Percentiles rank a stretch among this genome's conserved stretches.
Conservation (phyloP, 2,113 vertebrate species). For the Melanerpes formicivorus region DNA sequence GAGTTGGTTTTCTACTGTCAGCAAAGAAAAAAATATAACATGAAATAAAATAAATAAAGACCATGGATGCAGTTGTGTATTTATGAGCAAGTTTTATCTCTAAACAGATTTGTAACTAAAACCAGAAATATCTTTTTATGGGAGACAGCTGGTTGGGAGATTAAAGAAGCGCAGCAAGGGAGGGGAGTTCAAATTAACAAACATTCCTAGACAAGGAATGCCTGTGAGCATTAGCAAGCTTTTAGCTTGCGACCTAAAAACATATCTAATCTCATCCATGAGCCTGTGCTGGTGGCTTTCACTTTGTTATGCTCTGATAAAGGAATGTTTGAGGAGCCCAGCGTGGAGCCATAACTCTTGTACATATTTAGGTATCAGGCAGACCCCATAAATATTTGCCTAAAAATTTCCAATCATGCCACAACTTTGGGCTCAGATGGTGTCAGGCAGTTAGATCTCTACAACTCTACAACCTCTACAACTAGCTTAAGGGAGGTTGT, state of each 20-base stretch:
- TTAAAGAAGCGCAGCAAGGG: constrained; percentile 78
- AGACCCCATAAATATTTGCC: constrained; percentile 30
- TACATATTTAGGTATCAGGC: constrained; percentile 4
- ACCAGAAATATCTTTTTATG: constrained; percentile 86
- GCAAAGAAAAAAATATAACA: constrained; percentile 32
- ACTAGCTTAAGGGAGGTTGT: too few species aligned
- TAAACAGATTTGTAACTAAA: constrained; percentile 88
- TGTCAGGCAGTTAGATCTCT: background rate
- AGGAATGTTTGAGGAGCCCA: constrained; percentile 46
- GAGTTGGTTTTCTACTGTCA: constrained; percentile 73
- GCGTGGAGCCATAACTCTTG: constrained; percentile 1
- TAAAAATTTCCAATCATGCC: constrained; percentile 21
- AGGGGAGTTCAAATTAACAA: constrained; percentile 79
- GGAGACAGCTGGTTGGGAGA: constrained; percentile 84
- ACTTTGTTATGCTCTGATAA: constrained; percentile 47
- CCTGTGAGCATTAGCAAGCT: constrained; percentile 73
- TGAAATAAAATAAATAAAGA: background rate
- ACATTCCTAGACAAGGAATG: constrained; percentile 79
- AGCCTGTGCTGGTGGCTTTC: constrained; percentile 49
- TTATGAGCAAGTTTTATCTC: constrained; percentile 81
- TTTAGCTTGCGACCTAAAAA: constrained; percentile 78
- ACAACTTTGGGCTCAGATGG: background rate
- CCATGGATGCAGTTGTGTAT: constrained; percentile 73
- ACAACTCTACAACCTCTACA: too few species aligned
- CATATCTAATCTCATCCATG: constrained; percentile 60